These are phyloP conservation scores for Noctua janthe DNA, from an alignment of 2,888 invertebrate genomes.

Conservation along the genomic window DNA sequence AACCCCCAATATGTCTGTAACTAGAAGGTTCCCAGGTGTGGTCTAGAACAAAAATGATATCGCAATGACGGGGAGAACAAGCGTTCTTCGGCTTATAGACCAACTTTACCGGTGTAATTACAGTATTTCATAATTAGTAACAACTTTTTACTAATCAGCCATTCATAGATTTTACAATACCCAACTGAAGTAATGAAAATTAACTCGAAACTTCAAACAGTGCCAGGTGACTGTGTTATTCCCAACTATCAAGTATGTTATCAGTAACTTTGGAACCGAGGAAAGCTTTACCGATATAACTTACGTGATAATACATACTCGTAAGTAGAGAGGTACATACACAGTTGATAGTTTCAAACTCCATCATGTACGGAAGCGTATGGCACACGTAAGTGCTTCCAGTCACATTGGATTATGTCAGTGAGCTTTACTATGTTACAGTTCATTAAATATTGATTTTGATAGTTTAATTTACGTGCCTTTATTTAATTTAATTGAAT, in stretches of 20 bases:
- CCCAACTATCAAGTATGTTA: constrained; percentile 6
- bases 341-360: constrained; percentile 43
- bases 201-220: constrained; percentile 8
- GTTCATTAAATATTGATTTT: constrained; percentile 13
- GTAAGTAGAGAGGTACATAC: background rate
- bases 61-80: too few species aligned
- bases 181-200: background rate
- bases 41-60: too few species aligned
- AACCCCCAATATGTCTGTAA: too few species aligned
- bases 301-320: constrained; percentile 10
- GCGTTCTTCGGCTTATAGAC: too few species aligned
- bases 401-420: constrained; percentile 27
- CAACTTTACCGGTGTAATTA: background rate
- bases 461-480: background rate
- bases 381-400: constrained; percentile 39
- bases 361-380: constrained; percentile 20
- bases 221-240: background rate
- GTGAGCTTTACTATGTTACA: background rate
- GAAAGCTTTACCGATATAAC: constrained; percentile 20
- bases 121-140: background rate
- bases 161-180: background rate
- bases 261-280: constrained; percentile 15
- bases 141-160: background rate
- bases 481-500: too few species aligned
- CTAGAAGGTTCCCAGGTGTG: too few species aligned